Evolutionary conservation across 2,113 vertebrate genomes (phyloP).

Genomic region (Rhinoptilus africanus): DNA sequence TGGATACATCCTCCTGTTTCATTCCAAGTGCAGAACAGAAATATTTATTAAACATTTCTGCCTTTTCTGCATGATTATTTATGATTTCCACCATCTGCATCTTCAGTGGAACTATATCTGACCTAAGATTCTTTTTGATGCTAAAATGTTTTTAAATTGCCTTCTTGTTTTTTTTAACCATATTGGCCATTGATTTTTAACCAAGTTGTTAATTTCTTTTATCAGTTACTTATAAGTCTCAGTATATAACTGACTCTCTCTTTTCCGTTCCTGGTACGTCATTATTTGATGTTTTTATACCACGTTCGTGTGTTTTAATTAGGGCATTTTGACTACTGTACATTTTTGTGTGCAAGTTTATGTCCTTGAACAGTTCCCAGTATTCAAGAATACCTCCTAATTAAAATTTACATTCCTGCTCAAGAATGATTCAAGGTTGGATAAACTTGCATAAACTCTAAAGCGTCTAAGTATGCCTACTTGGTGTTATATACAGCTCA

Average conservation of each 20-base stretch:
- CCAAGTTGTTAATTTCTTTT: neutral
- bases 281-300: neutral
- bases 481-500: neutral
- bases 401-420: slow-evolving; percentile 13
- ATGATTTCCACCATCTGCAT: slow-evolving; percentile 60
- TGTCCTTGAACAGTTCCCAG: slow-evolving; percentile 21
- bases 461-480: neutral
- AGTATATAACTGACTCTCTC: neutral
- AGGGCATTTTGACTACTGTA: neutral
- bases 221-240: neutral
- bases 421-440: neutral
- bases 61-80: slow-evolving; percentile 50
- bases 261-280: neutral
- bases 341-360: neutral
- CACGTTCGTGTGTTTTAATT: neutral
- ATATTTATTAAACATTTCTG: slow-evolving; percentile 70
- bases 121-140: slow-evolving; percentile 55
- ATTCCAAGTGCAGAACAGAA: slow-evolving; percentile 49
- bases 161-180: slow-evolving; percentile 30
- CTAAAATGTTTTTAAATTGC: slow-evolving; percentile 51
- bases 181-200: slow-evolving; percentile 51
- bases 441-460: neutral
- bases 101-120: slow-evolving; percentile 30
- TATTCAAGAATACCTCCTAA: neutral
- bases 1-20: slow-evolving; percentile 53